These are phyloP conservation scores for Allacma fusca DNA, from an alignment of 2,888 invertebrate species.

Conservation along the genomic window DNA sequence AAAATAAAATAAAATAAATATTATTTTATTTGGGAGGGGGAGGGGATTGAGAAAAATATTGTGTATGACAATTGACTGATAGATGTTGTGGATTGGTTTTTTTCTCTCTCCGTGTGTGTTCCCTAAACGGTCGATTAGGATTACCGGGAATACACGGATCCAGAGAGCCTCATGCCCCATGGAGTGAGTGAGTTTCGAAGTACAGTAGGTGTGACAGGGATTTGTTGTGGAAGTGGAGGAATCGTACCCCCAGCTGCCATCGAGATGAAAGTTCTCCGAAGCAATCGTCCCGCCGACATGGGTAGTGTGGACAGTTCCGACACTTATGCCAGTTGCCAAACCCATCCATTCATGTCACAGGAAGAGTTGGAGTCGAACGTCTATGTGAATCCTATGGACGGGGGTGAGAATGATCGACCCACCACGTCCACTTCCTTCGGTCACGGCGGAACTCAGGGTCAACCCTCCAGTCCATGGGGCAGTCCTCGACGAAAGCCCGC, in stretches of 20 bases:
- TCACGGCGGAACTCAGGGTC: conserved; percentile 68
- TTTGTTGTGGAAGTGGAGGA: conserved; percentile 22
- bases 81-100: conserved; percentile 37
- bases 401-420: conserved; percentile 41
- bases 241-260: conserved; percentile 42
- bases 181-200: conserved; percentile 49
- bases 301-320: conserved; percentile 79
- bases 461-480: conserved; percentile 63
- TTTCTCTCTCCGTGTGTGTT: conserved; percentile 17
- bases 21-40: background rate
- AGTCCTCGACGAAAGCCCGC: conserved; percentile 62
- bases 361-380: conserved; percentile 73
- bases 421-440: conserved; percentile 67
- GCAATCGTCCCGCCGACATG: conserved; percentile 62
- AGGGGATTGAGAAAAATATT: background rate
- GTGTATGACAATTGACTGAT: conserved; percentile 21
- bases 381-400: conserved; percentile 82
- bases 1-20: no score
- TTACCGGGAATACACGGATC: conserved; percentile 89
- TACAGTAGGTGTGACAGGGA: conserved; percentile 40
- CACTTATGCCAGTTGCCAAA: conserved; percentile 95
- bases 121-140: conserved; percentile 69
- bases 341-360: conserved; percentile 91
- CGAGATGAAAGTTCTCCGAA: conserved; percentile 40
- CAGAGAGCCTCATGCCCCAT: conserved; percentile 86